Evolutionary conservation across 2,888 invertebrate genomes (phyloP), one percentile per base, ranked within the genome.

Genomic region (Eubasilissa splendida): DNA sequence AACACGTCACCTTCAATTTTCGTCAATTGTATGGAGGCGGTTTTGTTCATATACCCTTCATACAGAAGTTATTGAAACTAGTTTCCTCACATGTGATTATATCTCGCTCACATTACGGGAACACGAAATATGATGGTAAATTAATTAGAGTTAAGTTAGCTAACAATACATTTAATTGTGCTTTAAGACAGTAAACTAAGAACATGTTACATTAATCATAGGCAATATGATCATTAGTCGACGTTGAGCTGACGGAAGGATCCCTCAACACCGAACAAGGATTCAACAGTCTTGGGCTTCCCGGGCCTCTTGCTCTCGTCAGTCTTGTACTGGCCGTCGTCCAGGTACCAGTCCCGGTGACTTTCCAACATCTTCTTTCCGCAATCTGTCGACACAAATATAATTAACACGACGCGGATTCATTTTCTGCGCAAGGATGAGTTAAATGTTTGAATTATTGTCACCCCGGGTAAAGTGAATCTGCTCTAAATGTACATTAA

Each of bases 261-360:
- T 9, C 91, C 91, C 78, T 91, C 91, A 1, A 89, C 84, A 11
- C 93, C 93, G 83, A 92, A 92, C 84, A 92, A 86, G 22, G 91
- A 91, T 82, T 87, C 87, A 85, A 52, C 87, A 54, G 56, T 77
- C 22, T 33, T 68, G 9, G 77, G 77, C 22, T 77, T 88, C 12
- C 90, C 92, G 10, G 89, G 88, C 83, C 92, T 87, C 85, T 90
- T 90, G 8, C 88, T 87, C 85, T 93, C 92, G 80, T 91, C 89
- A 9, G 91, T 90, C 58, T 87, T 85, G 65, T 88, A 88, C 66
- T 87, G 86, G 78, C 87, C 88, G 85, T 91, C 89, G 70, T 88
- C 87, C 63, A 89, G 68, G 84, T 90, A 90, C 90, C 89, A 91
- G 70, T 90, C 88, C 0, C 89, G 86, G 79, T 89, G 88, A 77